These are phyloP conservation scores for Aphelinus certus DNA, from an alignment of 1,140 invertebrate genomes.

Conservation along the genomic window DNA sequence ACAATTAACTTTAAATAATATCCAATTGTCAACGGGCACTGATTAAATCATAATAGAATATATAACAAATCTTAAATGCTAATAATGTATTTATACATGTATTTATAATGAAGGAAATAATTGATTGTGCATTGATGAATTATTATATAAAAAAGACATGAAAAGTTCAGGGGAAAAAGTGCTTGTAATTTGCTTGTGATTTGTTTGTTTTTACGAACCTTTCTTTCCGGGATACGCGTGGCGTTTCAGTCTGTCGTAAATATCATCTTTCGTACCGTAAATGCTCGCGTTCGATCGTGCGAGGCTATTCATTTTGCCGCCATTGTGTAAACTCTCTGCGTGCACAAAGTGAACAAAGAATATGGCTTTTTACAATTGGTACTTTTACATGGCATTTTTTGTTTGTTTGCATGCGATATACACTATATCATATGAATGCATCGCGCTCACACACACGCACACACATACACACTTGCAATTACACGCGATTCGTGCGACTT, in stretches of 20 bases:
- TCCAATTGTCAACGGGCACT: slow-evolving; percentile 17
- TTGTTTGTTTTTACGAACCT: slow-evolving; percentile 66
- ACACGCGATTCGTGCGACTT: slow-evolving; percentile 27
- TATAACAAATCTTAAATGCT: slow-evolving; percentile 16
- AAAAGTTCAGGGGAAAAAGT: slow-evolving; percentile 6
- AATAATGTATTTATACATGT: slow-evolving; percentile 16
- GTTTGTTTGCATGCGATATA: slow-evolving; percentile 24
- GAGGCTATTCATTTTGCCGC: slow-evolving; percentile 88
- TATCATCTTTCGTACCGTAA: slow-evolving; percentile 94
- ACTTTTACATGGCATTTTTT: too few species aligned
- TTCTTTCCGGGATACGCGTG: slow-evolving; percentile 96
- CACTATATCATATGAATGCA: not conserved
- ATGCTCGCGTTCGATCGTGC: slow-evolving; percentile 92
- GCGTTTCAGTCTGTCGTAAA: slow-evolving; percentile 93
- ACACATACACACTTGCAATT: slow-evolving; percentile 11
- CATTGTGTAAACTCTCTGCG: slow-evolving; percentile 82
- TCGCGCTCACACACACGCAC: slow-evolving; percentile 22
- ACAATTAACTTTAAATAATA: slow-evolving; percentile 37
- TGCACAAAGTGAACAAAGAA: slow-evolving; percentile 43
- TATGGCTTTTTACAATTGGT: slow-evolving; percentile 29
- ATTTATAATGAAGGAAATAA: slow-evolving; percentile 7
- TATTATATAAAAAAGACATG: slow-evolving; percentile 10
- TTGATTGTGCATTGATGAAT: slow-evolving; percentile 27
- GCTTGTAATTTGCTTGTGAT: slow-evolving; percentile 34
- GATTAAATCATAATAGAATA: not conserved